phyloP scores from a whole-genome alignment of 2,797 vertebrate species.

The Chaunax sp. region DNA sequence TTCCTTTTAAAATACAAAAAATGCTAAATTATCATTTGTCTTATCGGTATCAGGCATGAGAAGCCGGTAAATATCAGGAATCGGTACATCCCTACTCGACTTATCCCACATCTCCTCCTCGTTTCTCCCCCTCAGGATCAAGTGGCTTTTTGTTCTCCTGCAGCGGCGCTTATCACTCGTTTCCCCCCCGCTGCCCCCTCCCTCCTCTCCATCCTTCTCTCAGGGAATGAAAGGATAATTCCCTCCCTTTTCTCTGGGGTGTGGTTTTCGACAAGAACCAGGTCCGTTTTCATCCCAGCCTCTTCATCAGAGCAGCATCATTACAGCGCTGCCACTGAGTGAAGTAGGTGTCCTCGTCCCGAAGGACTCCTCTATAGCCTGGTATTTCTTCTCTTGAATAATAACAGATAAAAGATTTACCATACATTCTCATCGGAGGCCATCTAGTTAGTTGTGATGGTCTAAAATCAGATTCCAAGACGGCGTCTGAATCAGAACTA shows the following conservation, averaged over 20 bases:
- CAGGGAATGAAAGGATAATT: constrained; percentile 56
- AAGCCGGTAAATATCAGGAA: no score
- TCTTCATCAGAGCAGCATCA: constrained; percentile 6
- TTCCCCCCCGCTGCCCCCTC: constrained; percentile 62
- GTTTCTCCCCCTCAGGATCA: constrained; percentile 65
- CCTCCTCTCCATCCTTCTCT: constrained; percentile 41
- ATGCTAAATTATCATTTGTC: no score
- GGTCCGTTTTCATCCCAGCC: constrained; percentile 36
- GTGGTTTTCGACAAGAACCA: neutral
- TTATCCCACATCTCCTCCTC: no score
- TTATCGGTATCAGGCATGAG: no score
- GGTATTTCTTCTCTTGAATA: constrained; percentile 53
- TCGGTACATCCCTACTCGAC: no score
- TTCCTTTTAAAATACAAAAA: no score
- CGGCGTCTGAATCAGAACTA: constrained; percentile 37
- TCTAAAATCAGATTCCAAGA: constrained; percentile 34
- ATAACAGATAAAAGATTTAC: constrained; percentile 49
- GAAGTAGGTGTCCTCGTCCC: constrained; percentile 52
- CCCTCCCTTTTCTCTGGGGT: constrained; percentile 12
- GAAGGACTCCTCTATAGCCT: constrained; percentile 48
- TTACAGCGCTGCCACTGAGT: neutral
- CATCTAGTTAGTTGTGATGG: constrained; percentile 18
- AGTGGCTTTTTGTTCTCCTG: constrained; percentile 79
- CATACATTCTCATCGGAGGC: constrained; percentile 26
- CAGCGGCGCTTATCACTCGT: constrained; percentile 74